Evolutionary conservation across 2,797 vertebrate genomes (phyloP).

Genomic region (Prionace glauca): DNA sequence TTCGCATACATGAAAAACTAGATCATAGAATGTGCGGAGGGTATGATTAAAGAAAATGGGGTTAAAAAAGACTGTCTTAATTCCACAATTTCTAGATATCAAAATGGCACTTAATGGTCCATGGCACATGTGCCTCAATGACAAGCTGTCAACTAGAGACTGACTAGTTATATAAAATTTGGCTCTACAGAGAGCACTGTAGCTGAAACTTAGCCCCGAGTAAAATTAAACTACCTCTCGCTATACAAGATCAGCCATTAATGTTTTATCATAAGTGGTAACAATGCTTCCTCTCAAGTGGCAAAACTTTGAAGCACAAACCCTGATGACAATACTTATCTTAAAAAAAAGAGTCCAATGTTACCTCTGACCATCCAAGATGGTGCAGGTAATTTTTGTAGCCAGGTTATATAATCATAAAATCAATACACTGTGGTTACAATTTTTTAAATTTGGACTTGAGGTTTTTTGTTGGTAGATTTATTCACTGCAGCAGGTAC

Average conservation of each 20-base stretch:
- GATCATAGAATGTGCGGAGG: not conserved
- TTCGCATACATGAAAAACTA: not conserved
- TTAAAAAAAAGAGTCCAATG: not conserved
- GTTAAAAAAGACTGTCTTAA: not conserved
- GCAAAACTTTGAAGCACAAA: not conserved
- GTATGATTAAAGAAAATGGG: not conserved
- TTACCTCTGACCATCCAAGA: not conserved
- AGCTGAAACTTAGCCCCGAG: not conserved
- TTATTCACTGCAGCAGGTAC: not conserved
- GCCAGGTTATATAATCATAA: not conserved
- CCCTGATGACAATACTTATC: not conserved
- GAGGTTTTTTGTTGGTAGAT: not conserved
- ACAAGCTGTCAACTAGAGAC: not conserved
- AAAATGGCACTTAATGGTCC: not conserved
- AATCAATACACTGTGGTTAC: not conserved
- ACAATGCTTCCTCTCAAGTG: not conserved
- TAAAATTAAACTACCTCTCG: not conserved
- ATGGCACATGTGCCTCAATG: not conserved
- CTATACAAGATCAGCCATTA: not conserved
- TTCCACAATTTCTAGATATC: not conserved
- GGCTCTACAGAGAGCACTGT: not conserved
- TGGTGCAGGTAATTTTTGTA: not conserved
- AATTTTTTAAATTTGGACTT: not conserved
- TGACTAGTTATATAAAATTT: not conserved
- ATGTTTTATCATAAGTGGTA: too few relatives aligned